A percentile compares a stretch with the other conserved stretches of the same genome.
Conservation (phyloP, 2,797 vertebrate species). For the Apogon talboti region DNA sequence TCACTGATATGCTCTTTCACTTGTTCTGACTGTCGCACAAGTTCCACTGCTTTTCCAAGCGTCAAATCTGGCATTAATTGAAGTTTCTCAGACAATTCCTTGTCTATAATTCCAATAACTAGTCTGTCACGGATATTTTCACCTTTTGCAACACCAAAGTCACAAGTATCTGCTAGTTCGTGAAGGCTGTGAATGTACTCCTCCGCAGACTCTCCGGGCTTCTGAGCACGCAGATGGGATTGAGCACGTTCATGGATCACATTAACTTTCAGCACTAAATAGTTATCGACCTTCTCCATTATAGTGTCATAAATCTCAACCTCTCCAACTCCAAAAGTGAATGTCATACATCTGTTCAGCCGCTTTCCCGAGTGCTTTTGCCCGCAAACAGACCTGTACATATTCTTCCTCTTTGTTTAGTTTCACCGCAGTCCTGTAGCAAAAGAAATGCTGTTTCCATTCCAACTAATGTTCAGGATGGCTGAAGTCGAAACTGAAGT, state of each 20-base stretch:
- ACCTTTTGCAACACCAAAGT: conserved; percentile 22
- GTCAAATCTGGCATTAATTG: background rate
- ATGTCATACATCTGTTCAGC: conserved; percentile 18
- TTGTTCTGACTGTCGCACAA: conserved; percentile 31
- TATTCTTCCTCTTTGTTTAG: no score
- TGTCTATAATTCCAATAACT: conserved; percentile 4
- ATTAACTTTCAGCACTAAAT: conserved; percentile 21
- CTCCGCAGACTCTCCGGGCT: conserved; percentile 10
- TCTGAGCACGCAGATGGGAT: conserved; percentile 17
- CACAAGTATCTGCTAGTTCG: conserved; percentile 21
- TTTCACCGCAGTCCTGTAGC: no score
- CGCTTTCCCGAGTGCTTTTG: conserved; percentile 27
- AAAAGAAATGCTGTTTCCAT: no score
- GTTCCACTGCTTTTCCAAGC: background rate
- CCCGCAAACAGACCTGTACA: no score
- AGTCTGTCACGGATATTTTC: conserved; percentile 26
- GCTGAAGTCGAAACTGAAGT: no score
- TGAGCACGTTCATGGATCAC: conserved; percentile 17
- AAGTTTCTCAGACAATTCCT: conserved; percentile 2
- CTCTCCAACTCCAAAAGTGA: background rate
- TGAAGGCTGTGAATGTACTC: conserved; percentile 20
- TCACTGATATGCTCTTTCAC: no score
- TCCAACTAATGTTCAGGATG: no score
- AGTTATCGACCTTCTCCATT: conserved; percentile 9
- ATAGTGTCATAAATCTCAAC: background rate